phyloP scores from a whole-genome alignment of 1,140 invertebrate genomes.

The Hydropsyche tenuis region DNA sequence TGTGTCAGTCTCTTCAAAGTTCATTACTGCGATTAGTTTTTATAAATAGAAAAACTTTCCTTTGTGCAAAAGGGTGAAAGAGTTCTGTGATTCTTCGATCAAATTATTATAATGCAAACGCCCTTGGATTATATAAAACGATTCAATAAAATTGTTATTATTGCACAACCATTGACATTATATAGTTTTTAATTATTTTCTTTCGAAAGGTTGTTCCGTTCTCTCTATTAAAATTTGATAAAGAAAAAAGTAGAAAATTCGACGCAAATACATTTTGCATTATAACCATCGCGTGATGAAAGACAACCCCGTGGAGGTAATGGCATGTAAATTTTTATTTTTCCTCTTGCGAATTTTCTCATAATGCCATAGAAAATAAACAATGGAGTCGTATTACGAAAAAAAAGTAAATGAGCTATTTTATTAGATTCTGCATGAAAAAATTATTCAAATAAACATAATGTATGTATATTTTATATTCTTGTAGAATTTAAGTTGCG shows the following conservation, averaged over 20 bases:
- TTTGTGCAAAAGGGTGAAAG: neutral
- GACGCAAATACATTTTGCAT: neutral
- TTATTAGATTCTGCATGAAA: too few relatives aligned
- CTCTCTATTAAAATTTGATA: too few relatives aligned
- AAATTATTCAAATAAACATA: too few relatives aligned
- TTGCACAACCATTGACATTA: too few relatives aligned
- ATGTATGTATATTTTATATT: too few relatives aligned
- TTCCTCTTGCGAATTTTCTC: neutral
- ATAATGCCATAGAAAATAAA: neutral
- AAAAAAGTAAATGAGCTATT: too few relatives aligned
- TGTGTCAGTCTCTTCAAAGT: neutral
- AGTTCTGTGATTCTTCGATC: neutral
- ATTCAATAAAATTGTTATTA: too few relatives aligned
- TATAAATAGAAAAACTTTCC: constrained; percentile 1
- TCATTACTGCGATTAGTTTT: neutral
- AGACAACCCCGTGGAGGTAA: constrained; percentile 13
- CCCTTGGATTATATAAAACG: neutral
- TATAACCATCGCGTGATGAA: constrained; percentile 16
- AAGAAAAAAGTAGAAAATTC: too few relatives aligned
- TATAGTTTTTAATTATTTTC: too few relatives aligned
- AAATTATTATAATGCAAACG: neutral
- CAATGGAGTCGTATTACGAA: neutral
- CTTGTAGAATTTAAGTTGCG: too few relatives aligned
- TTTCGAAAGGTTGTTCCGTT: too few relatives aligned
- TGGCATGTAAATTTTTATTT: neutral